Base-by-base conservation (phyloP, 53 echinoderm and acorn worm genomes). In the Arbacia lixula region DNA sequence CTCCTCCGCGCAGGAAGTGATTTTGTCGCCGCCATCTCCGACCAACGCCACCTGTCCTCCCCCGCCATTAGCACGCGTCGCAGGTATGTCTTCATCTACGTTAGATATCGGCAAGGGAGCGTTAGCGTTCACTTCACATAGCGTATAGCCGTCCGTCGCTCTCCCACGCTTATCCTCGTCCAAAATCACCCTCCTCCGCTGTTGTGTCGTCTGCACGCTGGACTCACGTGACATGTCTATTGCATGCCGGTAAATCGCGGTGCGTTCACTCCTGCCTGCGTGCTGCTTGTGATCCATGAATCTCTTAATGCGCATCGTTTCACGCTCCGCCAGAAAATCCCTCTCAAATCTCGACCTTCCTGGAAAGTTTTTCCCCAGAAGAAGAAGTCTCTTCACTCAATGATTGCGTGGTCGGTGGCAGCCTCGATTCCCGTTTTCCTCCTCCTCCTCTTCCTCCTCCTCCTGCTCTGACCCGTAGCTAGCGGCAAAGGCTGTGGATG, bases 221-320 rank as follows among this genome's bases (percentile, higher is more conserved):
- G 2, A 20, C 6, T 36, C 36, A 12, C 40, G 34, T 39, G 78
- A 78, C 78, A 78, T 78, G 11, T 78, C 78, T 54, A 52, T 17
- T 60, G 38, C 58, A 57, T 78, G 24, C 29, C 38, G 37, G 25
- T 20, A 10, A 12, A 26, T 46, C 17, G 4, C 28, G 22, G 22
- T 40, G 40, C 26, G 4, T 40, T 78, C 78, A 24, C 60, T 25
- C 60, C 78, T 22, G 26, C 36, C 43, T 38, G 27, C 38, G 12
- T 37, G 78, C n/a, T n/a, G n/a, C 60, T 78, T 78, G 78, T 78
- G 57, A 57, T 78, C 78, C 78, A 78, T 78, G 60, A 58, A 78
- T 58, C 37, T 22, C 36, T 40, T 57, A 43, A 78, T 78, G 37
- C 60, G 39, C 78, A 78, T 78, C 60, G 78, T 78, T 78, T 38